Evolutionary conservation across 2,797 vertebrate species (phyloP), one percentile per base, ranked within the genome.

Genomic region (Sebastes glaucus): DNA sequence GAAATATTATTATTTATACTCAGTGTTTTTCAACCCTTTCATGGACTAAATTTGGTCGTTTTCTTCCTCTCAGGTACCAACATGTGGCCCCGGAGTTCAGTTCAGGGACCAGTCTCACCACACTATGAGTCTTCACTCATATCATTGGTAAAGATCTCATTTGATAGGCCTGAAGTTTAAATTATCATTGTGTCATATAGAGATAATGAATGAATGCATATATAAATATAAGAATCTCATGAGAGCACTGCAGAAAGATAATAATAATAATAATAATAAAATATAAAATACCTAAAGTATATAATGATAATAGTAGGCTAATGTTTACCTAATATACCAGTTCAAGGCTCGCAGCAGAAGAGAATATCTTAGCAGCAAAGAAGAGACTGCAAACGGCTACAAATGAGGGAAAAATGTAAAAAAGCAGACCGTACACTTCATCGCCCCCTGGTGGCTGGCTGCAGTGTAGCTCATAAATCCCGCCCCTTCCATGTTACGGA

Each of bases 121-220:
- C 97, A 94, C 93, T 99, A 98, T 85, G 98, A 99, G 93, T 98
- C 97, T 74, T 97, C 97, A 27, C 96, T 99, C 65, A 98, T 99
- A 95, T 98, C 97, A 78, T 86, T 99, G 97, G 98, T 99, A 97
- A 97, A 96, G 72, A 81, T 23, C 30, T 28, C 1, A 67, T 84
- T 18, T 73, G 8, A 64, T 25, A 18, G 33, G 33, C 10, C n/a
- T 28, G 11, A 28, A 23, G 6, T 35, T 71, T 16, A 59, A 9
- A 8, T 32, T 11, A 61, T 42, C 42, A 49, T 38, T 22, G 2
- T 28, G 23, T 27, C 7, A 25, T 57, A 18, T 20, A 42, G 22
- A 56, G 11, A 70, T 56, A 52, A 74, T n/a, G 1, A 10, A 52
- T 60, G 2, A 13, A 62, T 46, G 13, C 3, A 56, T 28, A 5